Conservation (phyloP, 2,888 invertebrate genomes). For the Leptogaster cylindrica region DNA sequence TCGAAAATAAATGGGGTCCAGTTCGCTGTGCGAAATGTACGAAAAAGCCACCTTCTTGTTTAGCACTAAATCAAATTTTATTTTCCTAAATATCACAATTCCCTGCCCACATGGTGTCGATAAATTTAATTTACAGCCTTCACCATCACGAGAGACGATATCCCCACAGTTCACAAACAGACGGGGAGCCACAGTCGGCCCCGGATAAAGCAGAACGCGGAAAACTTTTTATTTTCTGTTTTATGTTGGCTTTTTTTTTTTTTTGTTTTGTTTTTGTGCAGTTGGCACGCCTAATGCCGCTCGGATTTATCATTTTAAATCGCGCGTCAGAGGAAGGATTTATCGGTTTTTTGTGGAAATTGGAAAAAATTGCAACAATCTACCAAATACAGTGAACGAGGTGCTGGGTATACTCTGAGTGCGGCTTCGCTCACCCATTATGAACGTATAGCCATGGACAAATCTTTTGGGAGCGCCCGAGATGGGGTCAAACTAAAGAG, state of each 20-base stretch:
- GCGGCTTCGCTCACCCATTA: neutral
- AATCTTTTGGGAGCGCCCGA: constrained; percentile 38
- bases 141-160: constrained; percentile 5
- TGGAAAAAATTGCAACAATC: constrained; percentile 38
- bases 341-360: constrained; percentile 41
- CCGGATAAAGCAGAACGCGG: constrained; percentile 36
- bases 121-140: constrained; percentile 42
- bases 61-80: constrained; percentile 42
- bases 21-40: neutral
- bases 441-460: constrained; percentile 20
- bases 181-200: constrained; percentile 1
- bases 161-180: neutral
- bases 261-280: constrained; percentile 12
- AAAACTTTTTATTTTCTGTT: constrained; percentile 13
- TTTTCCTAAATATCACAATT: constrained; percentile 41
- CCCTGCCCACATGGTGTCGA: constrained; percentile 41
- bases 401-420: neutral
- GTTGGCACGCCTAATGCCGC: constrained; percentile 40
- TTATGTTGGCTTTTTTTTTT: too few relatives aligned
- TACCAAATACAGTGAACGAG: constrained; percentile 20
- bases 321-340: constrained; percentile 40
- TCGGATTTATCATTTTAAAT: constrained; percentile 40
- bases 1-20: constrained; percentile 33
- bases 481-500: constrained; percentile 37
- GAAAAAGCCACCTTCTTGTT: constrained; percentile 25